These are phyloP conservation scores for Drosophila nigritarsus DNA, from an alignment of 2,888 invertebrate genomes.

Conservation along the genomic window DNA sequence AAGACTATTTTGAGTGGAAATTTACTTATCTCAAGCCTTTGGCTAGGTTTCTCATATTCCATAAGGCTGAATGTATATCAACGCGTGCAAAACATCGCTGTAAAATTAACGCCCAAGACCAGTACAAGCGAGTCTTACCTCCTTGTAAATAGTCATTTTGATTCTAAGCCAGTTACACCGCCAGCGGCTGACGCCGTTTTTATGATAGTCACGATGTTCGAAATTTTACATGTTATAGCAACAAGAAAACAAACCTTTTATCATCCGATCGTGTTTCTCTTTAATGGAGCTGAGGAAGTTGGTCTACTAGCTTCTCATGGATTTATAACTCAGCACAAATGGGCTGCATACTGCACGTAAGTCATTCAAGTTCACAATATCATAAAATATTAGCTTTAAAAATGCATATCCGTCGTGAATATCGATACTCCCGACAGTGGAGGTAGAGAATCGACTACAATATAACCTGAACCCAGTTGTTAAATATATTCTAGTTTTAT, in stretches of 20 bases:
- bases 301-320: constrained; percentile 89
- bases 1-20: constrained; percentile 78
- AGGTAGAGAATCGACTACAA: too few species aligned
- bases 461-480: too few species aligned
- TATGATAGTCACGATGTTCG: constrained; percentile 88
- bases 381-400: not conserved
- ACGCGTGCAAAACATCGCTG: constrained; percentile 81
- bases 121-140: constrained; percentile 67
- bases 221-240: constrained; percentile 86
- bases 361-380: not conserved
- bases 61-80: constrained; percentile 75
- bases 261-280: constrained; percentile 88
- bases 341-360: constrained; percentile 89
- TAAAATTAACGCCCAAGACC: constrained; percentile 75
- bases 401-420: constrained; percentile 90
- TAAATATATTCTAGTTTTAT: too few species aligned
- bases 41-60: constrained; percentile 64
- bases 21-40: constrained; percentile 76
- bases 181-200: constrained; percentile 85
- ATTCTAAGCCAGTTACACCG: constrained; percentile 94
- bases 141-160: constrained; percentile 94
- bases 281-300: constrained; percentile 89
- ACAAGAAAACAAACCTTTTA: constrained; percentile 83
- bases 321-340: constrained; percentile 89
- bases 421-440: constrained; percentile 94